These are phyloP conservation scores for Ceraclea dissimilis DNA, from an alignment of 2,888 invertebrate genomes.

Conservation along the genomic window DNA sequence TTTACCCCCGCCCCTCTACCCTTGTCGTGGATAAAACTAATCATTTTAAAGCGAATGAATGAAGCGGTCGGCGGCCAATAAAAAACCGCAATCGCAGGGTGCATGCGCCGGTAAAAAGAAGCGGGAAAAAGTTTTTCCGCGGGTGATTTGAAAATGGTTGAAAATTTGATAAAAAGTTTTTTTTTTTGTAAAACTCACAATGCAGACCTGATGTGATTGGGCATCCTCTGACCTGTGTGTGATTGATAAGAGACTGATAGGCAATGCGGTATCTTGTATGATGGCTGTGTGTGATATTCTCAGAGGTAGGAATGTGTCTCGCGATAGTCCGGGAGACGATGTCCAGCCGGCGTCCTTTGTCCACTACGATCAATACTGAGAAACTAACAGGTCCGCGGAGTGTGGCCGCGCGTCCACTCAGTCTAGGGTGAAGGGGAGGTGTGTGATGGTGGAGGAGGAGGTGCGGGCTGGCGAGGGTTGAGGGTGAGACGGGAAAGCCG, in stretches of 20 bases:
- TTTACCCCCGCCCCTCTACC: conserved; percentile 17
- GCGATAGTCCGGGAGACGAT: conserved; percentile 36
- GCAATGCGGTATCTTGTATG: neutral
- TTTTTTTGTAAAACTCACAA: neutral
- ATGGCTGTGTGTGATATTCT: conserved; percentile 5
- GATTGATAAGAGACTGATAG: neutral
- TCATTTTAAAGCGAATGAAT: conserved; percentile 45
- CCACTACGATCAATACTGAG: conserved; percentile 27
- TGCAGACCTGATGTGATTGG: neutral
- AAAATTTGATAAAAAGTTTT: conserved; percentile 5
- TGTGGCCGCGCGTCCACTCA: conserved; percentile 27
- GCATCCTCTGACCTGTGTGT: too few species aligned
- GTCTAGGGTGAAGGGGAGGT: conserved; percentile 21
- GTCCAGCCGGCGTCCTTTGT: conserved; percentile 26
- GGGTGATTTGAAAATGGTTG: conserved; percentile 5
- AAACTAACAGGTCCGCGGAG: conserved; percentile 27
- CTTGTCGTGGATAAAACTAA: conserved; percentile 32
- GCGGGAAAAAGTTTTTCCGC: conserved; percentile 11
- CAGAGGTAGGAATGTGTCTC: conserved; percentile 9
- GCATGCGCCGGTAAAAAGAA: conserved; percentile 15
- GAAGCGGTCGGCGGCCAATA: conserved; percentile 17
- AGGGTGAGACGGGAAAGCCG: conserved; percentile 36
- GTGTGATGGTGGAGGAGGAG: conserved; percentile 35
- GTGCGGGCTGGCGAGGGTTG: conserved; percentile 42
- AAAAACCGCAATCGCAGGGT: conserved; percentile 19